Evolutionary conservation across 2,888 invertebrate species (phyloP), one percentile per base, ranked within the genome.

Genomic region (Metellina segmentata): DNA sequence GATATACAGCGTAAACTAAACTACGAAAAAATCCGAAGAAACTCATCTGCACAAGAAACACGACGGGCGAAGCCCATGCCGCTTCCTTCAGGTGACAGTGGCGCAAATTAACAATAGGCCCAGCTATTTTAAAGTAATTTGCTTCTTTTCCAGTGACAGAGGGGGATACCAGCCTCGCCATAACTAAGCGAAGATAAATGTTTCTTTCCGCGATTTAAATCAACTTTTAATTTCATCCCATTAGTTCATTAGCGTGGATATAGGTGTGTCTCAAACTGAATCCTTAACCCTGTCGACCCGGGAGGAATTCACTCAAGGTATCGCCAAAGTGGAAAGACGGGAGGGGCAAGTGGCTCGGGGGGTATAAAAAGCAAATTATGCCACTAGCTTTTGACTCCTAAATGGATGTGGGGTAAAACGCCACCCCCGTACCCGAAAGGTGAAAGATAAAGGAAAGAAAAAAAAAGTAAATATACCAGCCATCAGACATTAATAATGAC

Each of bases 241-340:
- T 91, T 91, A 91, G 87, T 91, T 91, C 91, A 91, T 91, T 91
- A 91, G 83, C 87, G 82, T 82, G 83, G 91, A 91, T 91, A 88
- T 87, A 91, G 91, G 91, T 91, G 91, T 91, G 91, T 87, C 87
- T 34, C 51, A 81, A 77, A 81, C 86, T 71, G 87, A 91, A 91
- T 72, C 87, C 90, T 87, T 91, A 87, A 91, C 91, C 91, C 71
- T 53, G 78, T 9, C 86, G 87, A 91, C 91, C 90, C 79, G 19
- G 48, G 70, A 71, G 74, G 77, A 90, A 91, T 81, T 81, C 87
- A 91, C 82, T 91, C 82, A 78, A 85, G 85, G 52, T 81, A 85
- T 90, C 71, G 79, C 52, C 81, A 53, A 81, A 81, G 75, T 61
- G 49, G 19, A 70, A 79, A 74, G 86, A 75, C n/a, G 74, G 77